Base-by-base conservation (phyloP, 1,140 invertebrate species). In the Panagrolaimus sp. region DNA sequence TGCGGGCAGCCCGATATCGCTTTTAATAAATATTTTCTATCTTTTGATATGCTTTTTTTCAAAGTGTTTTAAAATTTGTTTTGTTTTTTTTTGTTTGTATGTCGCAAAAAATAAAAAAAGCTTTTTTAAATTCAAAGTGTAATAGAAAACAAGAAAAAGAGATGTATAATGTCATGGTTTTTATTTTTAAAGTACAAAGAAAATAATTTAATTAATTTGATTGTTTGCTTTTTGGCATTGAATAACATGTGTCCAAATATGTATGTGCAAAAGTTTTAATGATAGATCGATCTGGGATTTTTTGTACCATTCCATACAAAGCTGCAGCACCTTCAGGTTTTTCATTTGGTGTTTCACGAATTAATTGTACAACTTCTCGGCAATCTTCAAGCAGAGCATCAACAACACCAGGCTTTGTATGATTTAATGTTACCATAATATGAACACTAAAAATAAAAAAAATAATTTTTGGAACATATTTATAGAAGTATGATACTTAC, bases 241-340 rank as follows among this genome's bases (percentile, higher is more conserved):
- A 76, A 84, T 93, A 96, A 84, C 90, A 89, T 0, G 91, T 88
- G 83, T 96, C 91, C 14, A 97, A 85, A 83, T 89, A 97, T 61
- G 87, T 85, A 75, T 88, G 88, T 0, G 91, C 90, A 31, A 97
- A 89, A 73, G 96, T 91, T 0, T 88, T 88, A 14, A 98, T 91
- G 14, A 98, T 85, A 31, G 89, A 90, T 65, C 93, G 87, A 84
- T 98, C 95, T 0, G 92, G 89, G 63, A 97, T 88, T 72, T 87
- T 88, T 83, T 95, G 92, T 7, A 92, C 91, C 83, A 90, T 90
- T 57, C 95, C 95, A 84, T 98, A 98, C 73, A 98, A 88, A 13
- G 93, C 94, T 84, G 93, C 90, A 23, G 79, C 67, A 5, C 78
- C 79, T 25, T 70, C 67, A 42, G 82, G 69, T 4, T 74, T 67